Evolutionary conservation across 2,113 vertebrate genomes (phyloP), one percentile per base, ranked within the genome.

Genomic region (Anguilla japonica): DNA sequence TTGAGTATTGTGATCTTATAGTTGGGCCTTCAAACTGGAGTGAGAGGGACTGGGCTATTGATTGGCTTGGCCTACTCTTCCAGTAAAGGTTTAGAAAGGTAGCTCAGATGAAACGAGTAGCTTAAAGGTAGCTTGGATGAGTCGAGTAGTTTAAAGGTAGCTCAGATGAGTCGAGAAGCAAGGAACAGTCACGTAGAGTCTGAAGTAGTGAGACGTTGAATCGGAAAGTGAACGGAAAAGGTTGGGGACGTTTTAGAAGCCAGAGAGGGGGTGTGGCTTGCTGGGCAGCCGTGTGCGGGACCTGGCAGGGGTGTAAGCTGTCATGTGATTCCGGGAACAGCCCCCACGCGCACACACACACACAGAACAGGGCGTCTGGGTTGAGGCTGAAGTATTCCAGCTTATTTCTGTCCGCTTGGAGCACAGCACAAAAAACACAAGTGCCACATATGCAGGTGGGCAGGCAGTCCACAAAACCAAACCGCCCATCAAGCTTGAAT

Each of bases 261-360:
- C 63, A 46, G 40, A 71, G 22, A 75, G 14, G 53, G 22, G 15
- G 29, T 7, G 43, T 1, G 14, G 46, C 26, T 41, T 16, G 78
- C 0, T 40, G 78, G 20, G 75, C 26, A 75, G 63, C 22, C 2
- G 5, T 71, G 22, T 71, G 63, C 63, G 7, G 63, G 63, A 26
- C 63, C 56, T 60, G 63, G 84, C 63, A 79, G 67, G 85, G 86
- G 84, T 84, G 82, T 84, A 82, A 87, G 75, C 84, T 85, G 53
- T 4, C 50, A 67, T 63, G 82, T 34, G 83, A 85, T 81, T 80
- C 50, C 83, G 79, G 57, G 26, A 9, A 11, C 84, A 89, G 85
- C 50, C 87, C 83, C 82, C 84, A 46, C 43, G 9, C 43, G 9
- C 43, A 46, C 43, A 46, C 85, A 5, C 22, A 43, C 88, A 60